These are phyloP conservation scores for Sparidentex hasta DNA, from an alignment of 2,797 vertebrate genomes.

Conservation along the genomic window DNA sequence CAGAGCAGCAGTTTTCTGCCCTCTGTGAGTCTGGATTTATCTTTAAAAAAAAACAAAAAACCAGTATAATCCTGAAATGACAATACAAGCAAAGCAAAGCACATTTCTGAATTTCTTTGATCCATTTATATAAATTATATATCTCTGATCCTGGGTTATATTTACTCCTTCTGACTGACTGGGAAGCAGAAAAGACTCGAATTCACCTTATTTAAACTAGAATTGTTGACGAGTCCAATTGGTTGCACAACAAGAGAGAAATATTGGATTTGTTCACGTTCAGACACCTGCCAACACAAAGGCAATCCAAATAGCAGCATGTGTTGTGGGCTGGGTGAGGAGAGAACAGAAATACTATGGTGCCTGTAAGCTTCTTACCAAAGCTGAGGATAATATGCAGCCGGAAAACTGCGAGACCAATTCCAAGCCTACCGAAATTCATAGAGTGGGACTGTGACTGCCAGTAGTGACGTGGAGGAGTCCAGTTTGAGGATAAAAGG, in stretches of 20 bases:
- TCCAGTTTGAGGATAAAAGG: conserved; percentile 52
- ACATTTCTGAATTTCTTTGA: conserved; percentile 9
- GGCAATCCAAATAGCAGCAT: conserved; percentile 79
- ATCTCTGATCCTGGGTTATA: conserved; percentile 34
- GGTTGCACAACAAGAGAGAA: conserved; percentile 74
- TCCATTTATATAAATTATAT: conserved; percentile 47
- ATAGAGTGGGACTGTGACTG: conserved; percentile 41
- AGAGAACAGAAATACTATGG: conserved; percentile 63
- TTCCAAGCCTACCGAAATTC: conserved; percentile 63
- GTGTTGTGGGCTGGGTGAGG: conserved; percentile 64
- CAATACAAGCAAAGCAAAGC: conserved; percentile 10
- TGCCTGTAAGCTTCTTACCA: conserved; percentile 77
- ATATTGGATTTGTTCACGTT: conserved; percentile 75
- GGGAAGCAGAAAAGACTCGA: conserved; percentile 38
- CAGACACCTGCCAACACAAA: conserved; percentile 70
- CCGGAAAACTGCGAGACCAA: conserved; percentile 66
- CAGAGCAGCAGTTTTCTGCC: conserved; percentile 1
- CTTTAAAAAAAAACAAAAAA: conserved; percentile 25
- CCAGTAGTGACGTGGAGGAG: conserved; percentile 48
- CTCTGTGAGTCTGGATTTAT: conserved; percentile 23
- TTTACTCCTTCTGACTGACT: conserved; percentile 34
- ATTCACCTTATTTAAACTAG: conserved; percentile 54
- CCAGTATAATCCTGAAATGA: conserved; percentile 29
- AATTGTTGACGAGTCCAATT: conserved; percentile 59
- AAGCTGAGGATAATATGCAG: conserved; percentile 70